Evolutionary conservation across 2,797 vertebrate genomes (phyloP).

Genomic region (Anguilla megastoma): DNA sequence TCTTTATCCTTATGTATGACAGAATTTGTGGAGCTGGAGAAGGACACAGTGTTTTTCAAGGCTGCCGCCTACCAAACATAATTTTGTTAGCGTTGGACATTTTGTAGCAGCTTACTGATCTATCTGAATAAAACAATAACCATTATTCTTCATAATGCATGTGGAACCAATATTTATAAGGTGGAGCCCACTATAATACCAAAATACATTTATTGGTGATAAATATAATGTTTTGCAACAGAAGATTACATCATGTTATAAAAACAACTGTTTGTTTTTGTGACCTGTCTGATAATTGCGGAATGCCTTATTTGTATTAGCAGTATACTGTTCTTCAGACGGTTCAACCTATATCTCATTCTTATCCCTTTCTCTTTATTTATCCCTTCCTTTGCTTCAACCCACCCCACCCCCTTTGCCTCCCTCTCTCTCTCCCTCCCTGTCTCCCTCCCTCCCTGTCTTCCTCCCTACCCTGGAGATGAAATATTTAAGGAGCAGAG

Average conservation of each 20-base stretch:
- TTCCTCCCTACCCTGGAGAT: constrained; percentile 48
- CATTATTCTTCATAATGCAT: neutral
- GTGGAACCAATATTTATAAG: neutral
- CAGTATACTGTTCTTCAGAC: neutral
- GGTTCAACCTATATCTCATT: too few relatives aligned
- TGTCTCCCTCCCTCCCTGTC: constrained; percentile 12
- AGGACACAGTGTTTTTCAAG: neutral
- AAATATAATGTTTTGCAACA: neutral
- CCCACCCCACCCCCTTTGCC: constrained; percentile 12
- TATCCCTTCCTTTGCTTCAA: constrained; percentile 14
- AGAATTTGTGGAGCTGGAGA: neutral
- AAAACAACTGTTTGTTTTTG: neutral
- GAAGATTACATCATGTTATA: too few relatives aligned
- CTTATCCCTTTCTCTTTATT: constrained; percentile 31
- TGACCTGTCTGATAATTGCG: neutral
- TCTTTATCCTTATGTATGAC: neutral
- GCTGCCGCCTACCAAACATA: neutral
- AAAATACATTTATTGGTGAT: neutral
- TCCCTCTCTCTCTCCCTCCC: neutral
- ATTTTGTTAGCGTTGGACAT: neutral
- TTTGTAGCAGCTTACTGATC: neutral
- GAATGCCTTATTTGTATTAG: neutral
- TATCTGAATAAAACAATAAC: neutral
- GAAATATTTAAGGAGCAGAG: constrained; percentile 70
- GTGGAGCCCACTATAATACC: neutral